A percentile compares a stretch with the other conserved stretches of the same genome.
phyloP scores from a whole-genome alignment of 2,113 vertebrate species.

The Prolemur simus region DNA sequence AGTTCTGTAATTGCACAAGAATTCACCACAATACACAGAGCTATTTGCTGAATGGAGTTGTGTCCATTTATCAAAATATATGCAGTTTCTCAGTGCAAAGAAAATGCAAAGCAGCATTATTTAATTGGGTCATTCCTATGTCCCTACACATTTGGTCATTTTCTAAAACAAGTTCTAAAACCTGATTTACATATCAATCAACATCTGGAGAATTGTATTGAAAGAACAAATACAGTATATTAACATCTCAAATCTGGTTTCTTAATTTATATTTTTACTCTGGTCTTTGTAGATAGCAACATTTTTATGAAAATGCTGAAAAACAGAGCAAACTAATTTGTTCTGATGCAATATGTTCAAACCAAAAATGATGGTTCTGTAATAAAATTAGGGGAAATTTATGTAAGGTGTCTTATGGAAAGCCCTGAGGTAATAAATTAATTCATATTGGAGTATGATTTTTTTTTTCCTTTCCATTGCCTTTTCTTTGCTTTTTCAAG shows the following conservation, averaged over 20 bases:
- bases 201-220: not conserved
- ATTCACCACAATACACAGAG: constrained; percentile 60
- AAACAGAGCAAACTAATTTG: not conserved
- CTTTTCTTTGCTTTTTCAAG: not conserved
- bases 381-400: not conserved
- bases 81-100: constrained; percentile 19
- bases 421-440: not conserved
- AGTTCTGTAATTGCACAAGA: constrained; percentile 72
- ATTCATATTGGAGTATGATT: not conserved
- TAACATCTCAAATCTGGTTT: not conserved
- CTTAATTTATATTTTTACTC: not conserved
- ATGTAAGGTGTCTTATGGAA: not conserved
- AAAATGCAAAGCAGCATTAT: not conserved
- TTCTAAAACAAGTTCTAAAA: too few species aligned
- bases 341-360: not conserved
- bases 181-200: not conserved
- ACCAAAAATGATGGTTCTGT: not conserved
- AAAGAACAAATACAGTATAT: not conserved
- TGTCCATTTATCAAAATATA: constrained; percentile 60
- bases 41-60: constrained; percentile 49
- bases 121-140: not conserved
- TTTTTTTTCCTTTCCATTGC: too few species aligned
- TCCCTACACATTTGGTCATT: not conserved
- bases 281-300: not conserved
- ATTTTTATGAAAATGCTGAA: not conserved